Percentiles rank a stretch among this genome's conserved stretches.
Evolutionary conservation across 2,113 vertebrate genomes (phyloP).

Genomic region (Opisthocomus hoazin): DNA sequence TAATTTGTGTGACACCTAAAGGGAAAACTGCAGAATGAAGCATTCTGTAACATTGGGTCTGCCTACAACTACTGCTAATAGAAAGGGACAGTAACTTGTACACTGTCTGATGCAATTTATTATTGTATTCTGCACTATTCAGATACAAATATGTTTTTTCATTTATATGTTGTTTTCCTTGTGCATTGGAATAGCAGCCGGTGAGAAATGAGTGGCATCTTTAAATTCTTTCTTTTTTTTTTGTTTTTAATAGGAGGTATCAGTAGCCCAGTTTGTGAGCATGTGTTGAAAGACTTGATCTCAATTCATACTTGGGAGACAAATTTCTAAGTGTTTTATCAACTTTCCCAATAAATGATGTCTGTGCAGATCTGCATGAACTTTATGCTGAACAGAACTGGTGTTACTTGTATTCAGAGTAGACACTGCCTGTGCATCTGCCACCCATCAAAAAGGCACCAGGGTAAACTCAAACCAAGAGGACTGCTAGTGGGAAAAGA

Average conservation of each 20-base stretch:
- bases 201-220: background rate
- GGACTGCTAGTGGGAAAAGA: background rate
- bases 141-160: background rate
- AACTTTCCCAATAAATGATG: background rate
- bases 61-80: background rate
- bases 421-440: background rate
- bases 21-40: background rate
- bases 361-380: background rate
- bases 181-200: background rate
- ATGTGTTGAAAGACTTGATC: background rate
- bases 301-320: background rate
- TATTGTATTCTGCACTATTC: background rate
- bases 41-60: background rate
- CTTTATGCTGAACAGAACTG: background rate
- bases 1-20: slow-evolving; percentile 34
- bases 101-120: background rate
- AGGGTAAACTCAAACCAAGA: background rate
- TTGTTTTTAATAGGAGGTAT: background rate
- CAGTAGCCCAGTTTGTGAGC: background rate
- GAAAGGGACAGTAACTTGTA: slow-evolving; percentile 11
- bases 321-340: background rate
- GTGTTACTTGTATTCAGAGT: background rate
- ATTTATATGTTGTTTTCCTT: background rate
- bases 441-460: background rate
- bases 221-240: background rate